Conservation (phyloP, 2,113 vertebrate species). For the Atherinomorus stipes region DNA sequence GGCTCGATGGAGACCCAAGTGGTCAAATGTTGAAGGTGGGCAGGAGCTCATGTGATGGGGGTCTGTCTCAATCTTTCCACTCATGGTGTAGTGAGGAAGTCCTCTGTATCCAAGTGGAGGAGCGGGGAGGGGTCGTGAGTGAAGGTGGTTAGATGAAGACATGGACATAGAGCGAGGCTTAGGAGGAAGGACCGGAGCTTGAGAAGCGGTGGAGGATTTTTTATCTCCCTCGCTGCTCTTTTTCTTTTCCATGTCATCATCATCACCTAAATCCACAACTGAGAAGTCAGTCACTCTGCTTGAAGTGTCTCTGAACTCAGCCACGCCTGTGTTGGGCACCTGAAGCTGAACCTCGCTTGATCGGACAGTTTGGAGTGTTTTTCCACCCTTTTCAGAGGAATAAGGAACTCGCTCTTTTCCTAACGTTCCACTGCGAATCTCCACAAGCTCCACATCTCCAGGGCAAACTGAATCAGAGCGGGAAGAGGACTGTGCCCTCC, state of each 20-base stretch:
- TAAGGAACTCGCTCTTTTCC: constrained; percentile 78
- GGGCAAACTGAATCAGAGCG: constrained; percentile 56
- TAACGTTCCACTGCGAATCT: constrained; percentile 78
- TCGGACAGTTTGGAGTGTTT: constrained; percentile 75
- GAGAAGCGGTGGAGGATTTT: constrained; percentile 67
- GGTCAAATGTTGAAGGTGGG: constrained; percentile 82
- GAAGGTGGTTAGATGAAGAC: constrained; percentile 78
- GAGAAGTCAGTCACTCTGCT: constrained; percentile 84
- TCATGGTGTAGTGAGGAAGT: constrained; percentile 74
- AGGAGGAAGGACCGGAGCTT: constrained; percentile 86
- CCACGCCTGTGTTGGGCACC: constrained; percentile 79
- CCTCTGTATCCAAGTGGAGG: constrained; percentile 81
- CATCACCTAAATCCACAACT: constrained; percentile 81
- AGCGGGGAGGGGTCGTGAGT: constrained; percentile 80
- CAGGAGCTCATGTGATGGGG: constrained; percentile 84
- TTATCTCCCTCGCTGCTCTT: constrained; percentile 44
- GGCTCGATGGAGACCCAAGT: constrained; percentile 82
- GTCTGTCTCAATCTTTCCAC: constrained; percentile 84
- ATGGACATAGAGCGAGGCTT: constrained; percentile 83
- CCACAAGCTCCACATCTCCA: constrained; percentile 83
- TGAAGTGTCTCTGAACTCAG: constrained; percentile 80
- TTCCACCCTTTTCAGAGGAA: constrained; percentile 68
- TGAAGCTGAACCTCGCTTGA: constrained; percentile 81
- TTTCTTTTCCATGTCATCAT: constrained; percentile 66
- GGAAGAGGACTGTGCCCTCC: constrained; percentile 56